These are phyloP conservation scores for Meandrusa payeni DNA, from an alignment of 2,888 invertebrate genomes.

Conservation along the genomic window DNA sequence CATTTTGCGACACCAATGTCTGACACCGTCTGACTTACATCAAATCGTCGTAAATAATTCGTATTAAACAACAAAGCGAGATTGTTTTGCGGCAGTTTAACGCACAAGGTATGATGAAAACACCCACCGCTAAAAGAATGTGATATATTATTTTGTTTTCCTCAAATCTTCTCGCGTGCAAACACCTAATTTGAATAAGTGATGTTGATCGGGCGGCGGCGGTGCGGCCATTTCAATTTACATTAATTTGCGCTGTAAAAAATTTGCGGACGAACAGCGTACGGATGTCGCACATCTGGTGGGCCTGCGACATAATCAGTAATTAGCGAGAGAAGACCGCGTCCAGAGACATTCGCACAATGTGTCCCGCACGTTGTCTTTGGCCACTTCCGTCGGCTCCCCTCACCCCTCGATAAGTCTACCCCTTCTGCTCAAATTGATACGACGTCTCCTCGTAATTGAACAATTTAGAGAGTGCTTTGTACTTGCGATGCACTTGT, in stretches of 20 bases:
- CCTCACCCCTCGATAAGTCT: constrained; percentile 33
- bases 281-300: constrained; percentile 79
- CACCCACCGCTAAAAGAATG: constrained; percentile 39
- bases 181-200: constrained; percentile 16
- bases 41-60: constrained; percentile 46
- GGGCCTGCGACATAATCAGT: constrained; percentile 70
- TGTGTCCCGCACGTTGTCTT: constrained; percentile 66
- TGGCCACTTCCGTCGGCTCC: constrained; percentile 49
- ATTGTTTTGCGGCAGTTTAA: constrained; percentile 37
- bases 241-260: constrained; percentile 35
- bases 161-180: constrained; percentile 29
- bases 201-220: constrained; percentile 15
- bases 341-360: constrained; percentile 65
- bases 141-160: constrained; percentile 39
- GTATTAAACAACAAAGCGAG: constrained; percentile 40
- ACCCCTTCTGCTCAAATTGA: constrained; percentile 25
- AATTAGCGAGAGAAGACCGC: constrained; percentile 67
- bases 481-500: constrained; percentile 9
- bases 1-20: constrained; percentile 9
- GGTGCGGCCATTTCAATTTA: constrained; percentile 30
- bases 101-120: constrained; percentile 41
- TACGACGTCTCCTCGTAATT: constrained; percentile 24
- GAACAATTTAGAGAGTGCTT: constrained; percentile 25
- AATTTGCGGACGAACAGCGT: constrained; percentile 37
- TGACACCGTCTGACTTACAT: constrained; percentile 32